Evolutionary conservation across 2,113 vertebrate species (phyloP), one percentile per base, ranked within the genome.

Genomic region (Panurus biarmicus): DNA sequence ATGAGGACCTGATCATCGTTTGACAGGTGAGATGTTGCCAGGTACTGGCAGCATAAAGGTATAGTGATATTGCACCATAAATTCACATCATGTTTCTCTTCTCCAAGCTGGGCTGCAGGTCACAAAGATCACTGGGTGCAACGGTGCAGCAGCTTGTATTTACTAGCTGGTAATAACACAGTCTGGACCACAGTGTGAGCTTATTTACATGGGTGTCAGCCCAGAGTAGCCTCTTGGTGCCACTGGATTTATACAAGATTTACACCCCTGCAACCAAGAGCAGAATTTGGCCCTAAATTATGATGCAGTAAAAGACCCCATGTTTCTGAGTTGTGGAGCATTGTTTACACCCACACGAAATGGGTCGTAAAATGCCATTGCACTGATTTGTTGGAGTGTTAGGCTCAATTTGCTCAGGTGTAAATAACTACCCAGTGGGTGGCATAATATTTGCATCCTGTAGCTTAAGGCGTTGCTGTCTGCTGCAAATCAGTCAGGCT

Each of bases 371-470:
- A 95, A 95, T 65, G 87, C 85, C 56, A 69, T 87, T 89, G 57
- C 12, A 0, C 60, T 94, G 89, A 94, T 96, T 91, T 96, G 93
- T 86, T 95, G 71, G 66, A 42, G 42, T 65, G 85, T 80, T 95
- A 81, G 50, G 81, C 87, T 85, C 89, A 91, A 61, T 95, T 96
- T 96, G 73, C 81, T 93, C 79, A 89, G 90, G 90, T 92, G 93
- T 96, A 97, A 97, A 95, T 95, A 96, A 96, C 87, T 92, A 87
- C 81, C 83, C 31, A 0, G 60, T 94, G 93, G 82, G 91, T 91
- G 87, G 91, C 88, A 93, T 93, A 93, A 94, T 86, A 86, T 94
- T 96, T 96, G 90, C 86, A 93, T 95, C 72, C 85, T 11, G 25
- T 70, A 90, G 70, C 83, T 93, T 78, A 74, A 89, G 56, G 82